These are phyloP conservation scores for Drosophila greeni DNA, from an alignment of 2,888 invertebrate species.

Conservation along the genomic window DNA sequence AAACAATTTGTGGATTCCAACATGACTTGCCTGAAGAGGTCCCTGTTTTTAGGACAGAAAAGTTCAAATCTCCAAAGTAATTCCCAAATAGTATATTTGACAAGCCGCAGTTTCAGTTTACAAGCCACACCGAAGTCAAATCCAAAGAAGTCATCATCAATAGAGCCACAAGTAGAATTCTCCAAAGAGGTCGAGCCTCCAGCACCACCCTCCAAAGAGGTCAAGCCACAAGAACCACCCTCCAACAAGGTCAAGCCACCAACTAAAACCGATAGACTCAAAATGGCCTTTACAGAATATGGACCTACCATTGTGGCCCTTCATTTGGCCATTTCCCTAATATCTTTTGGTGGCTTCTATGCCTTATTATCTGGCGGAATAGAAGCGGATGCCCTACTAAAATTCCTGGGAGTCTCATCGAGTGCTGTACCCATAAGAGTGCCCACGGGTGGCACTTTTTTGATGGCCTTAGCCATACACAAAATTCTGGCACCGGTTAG, in stretches of 20 bases:
- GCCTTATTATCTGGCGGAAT: neutral
- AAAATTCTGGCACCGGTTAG: slow-evolving; percentile 1
- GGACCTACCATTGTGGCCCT: slow-evolving; percentile 2
- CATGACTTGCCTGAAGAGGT: neutral
- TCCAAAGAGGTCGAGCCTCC: no score
- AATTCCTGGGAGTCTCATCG: neutral
- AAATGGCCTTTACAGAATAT: slow-evolving; percentile 4
- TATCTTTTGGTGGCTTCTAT: neutral
- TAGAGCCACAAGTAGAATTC: no score
- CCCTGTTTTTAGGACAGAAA: neutral
- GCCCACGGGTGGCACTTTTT: neutral
- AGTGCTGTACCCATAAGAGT: neutral
- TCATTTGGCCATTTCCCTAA: neutral
- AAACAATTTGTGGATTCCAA: neutral
- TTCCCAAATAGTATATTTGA: no score
- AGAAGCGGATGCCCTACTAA: neutral
- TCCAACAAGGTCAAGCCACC: neutral
- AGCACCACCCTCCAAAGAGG: no score
- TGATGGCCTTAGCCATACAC: neutral
- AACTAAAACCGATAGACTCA: neutral
- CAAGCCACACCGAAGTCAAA: neutral
- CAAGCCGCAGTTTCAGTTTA: neutral
- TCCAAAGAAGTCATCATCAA: neutral
- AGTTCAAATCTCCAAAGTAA: neutral
- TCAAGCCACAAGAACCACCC: neutral